Evolutionary conservation across 2,888 invertebrate species (phyloP), one percentile per base, ranked within the genome.

Genomic region (Archips xylosteana): DNA sequence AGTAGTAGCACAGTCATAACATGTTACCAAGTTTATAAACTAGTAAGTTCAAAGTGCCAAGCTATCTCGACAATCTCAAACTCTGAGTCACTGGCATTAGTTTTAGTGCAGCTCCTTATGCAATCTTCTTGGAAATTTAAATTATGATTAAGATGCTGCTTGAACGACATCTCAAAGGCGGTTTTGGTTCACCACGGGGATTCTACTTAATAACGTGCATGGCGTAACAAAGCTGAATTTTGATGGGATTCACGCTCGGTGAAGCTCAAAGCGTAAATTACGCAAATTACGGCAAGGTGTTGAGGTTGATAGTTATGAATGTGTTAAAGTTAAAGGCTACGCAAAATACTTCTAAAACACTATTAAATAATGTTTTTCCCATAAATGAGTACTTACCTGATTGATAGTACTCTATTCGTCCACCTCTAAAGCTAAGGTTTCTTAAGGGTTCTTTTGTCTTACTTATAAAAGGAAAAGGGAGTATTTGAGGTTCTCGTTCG

Each of bases 211-310:
- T 57, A 32, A 32, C 57, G 57, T 57, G 23, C 57, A 57, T 32
- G 32, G 57, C 57, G 57, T 57, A 57, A 63, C 63, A 13, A 45
- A 45, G 45, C 8, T 34, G 63, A 63, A 63, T n/a, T 47, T 34
- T 63, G 63, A 63, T 63, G 32, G 63, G 34, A 47, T 60, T 57
- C 36, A 39, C 63, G 34, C 63, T 63, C 23, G 12, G 1, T 4
- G 23, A 32, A 32, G 47, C 8, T 47, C 47, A 32, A 6, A 9
- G 63, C 9, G 23, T 32, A 32, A 12, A 47, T 63, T 54, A 54
- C 47, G 32, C 32, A 63, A 13, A 23, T 45, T 61, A 15, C 15
- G 51, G 54, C 3, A 15, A 23, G 10, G 32, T 57, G n/a, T 57
- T 12, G 10, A 12, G 32, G 5, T 15, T 15, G 15, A 8, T 5